Evolutionary conservation across 2,113 vertebrate genomes (phyloP).

Genomic region (Alectura lathami): DNA sequence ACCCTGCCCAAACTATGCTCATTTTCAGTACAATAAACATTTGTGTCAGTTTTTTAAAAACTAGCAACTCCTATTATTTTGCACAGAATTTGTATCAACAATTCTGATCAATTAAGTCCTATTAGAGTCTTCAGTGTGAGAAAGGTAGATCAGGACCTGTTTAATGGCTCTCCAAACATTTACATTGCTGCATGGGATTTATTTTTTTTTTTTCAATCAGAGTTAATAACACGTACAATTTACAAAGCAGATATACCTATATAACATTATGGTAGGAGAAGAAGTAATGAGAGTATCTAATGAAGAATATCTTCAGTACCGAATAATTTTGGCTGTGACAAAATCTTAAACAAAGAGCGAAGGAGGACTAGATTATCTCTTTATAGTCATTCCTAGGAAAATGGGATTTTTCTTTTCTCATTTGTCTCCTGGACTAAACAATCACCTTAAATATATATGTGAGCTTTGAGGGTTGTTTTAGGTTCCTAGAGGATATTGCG

Average conservation of each 20-base stretch:
- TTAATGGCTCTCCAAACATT: not conserved
- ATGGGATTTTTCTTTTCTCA: not conserved
- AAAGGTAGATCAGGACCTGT: not conserved
- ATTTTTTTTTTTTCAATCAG: not conserved
- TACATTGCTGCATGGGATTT: not conserved
- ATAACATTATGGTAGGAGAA: not conserved
- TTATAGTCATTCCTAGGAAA: slow-evolving; percentile 16
- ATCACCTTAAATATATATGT: slow-evolving; percentile 43
- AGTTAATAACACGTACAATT: slow-evolving; percentile 14
- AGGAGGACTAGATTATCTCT: slow-evolving; percentile 8
- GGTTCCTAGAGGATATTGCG: slow-evolving; percentile 43
- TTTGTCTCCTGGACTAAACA: slow-evolving; percentile 36
- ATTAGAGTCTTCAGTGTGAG: not conserved
- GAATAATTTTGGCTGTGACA: slow-evolving; percentile 60
- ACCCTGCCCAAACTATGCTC: rapidly evolving
- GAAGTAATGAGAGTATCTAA: slow-evolving; percentile 60
- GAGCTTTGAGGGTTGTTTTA: slow-evolving; percentile 54
- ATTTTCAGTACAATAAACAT: not conserved
- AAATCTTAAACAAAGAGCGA: slow-evolving; percentile 40
- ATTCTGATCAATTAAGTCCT: not conserved
- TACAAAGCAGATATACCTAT: too few species aligned
- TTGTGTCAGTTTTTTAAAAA: not conserved
- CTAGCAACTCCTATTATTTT: not conserved
- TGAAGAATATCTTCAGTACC: slow-evolving; percentile 55
- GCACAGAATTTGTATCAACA: not conserved